These are phyloP conservation scores for Petrocephalus schoutedeni DNA, from an alignment of 2,797 vertebrate species.

Conservation along the genomic window DNA sequence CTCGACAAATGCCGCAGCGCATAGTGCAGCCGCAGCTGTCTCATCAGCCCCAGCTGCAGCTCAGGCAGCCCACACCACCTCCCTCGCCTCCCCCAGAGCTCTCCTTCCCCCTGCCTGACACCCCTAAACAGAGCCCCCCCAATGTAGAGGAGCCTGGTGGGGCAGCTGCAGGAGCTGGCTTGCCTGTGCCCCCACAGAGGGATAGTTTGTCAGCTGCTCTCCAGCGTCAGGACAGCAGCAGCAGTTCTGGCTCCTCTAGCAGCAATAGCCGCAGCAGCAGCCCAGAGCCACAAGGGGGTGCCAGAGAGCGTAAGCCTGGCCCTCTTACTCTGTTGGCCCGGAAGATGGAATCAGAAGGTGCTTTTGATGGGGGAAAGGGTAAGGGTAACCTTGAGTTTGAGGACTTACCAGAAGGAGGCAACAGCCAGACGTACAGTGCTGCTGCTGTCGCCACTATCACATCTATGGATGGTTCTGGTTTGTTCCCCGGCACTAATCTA, in stretches of 20 bases:
- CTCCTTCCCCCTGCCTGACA: constrained; percentile 68
- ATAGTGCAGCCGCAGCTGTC: constrained; percentile 42
- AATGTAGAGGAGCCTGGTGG: constrained; percentile 58
- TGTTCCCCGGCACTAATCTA: constrained; percentile 43
- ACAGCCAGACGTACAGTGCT: constrained; percentile 25
- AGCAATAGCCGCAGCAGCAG: constrained; percentile 73
- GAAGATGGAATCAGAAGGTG: constrained; percentile 69
- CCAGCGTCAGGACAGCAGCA: constrained; percentile 54
- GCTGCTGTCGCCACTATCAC: constrained; percentile 18
- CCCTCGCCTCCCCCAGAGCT: constrained; percentile 68
- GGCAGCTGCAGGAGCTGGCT: background rate
- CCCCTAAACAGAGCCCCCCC: constrained; percentile 71
- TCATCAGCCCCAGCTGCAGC: constrained; percentile 41
- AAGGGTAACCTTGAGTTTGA: constrained; percentile 49
- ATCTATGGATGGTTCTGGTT: background rate
- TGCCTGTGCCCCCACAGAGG: background rate
- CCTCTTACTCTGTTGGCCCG: constrained; percentile 62
- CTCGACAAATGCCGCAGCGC: constrained; percentile 61
- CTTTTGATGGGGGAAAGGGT: constrained; percentile 59
- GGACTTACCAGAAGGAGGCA: constrained; percentile 27
- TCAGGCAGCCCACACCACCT: constrained; percentile 62
- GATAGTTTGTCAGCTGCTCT: constrained; percentile 27
- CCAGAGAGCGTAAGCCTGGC: constrained; percentile 63
- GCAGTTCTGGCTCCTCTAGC: constrained; percentile 69
- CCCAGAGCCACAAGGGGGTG: constrained; percentile 69